Conservation (phyloP, 2,113 vertebrate genomes). For the Perca flavescens region DNA sequence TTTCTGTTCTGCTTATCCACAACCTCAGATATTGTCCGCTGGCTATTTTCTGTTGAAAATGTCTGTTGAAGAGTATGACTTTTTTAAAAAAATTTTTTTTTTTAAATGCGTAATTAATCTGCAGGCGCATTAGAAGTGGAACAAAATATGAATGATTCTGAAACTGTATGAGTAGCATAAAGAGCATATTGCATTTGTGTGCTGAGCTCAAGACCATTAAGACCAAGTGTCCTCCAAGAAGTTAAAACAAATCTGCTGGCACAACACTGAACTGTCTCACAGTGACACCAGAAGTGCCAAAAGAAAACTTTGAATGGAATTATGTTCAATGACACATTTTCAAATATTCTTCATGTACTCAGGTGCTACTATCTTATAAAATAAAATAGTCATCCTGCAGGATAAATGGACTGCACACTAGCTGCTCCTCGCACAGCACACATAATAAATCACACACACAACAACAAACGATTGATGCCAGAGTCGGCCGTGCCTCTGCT, state of each 20-base stretch:
- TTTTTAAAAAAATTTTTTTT: no score
- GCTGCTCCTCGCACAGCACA: constrained; percentile 45
- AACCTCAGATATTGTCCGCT: constrained; percentile 5
- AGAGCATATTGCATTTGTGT: neutral
- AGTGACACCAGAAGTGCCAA: neutral
- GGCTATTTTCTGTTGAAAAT: neutral
- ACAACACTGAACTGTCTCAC: neutral
- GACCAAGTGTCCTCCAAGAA: neutral
- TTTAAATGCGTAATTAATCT: neutral
- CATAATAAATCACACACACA: constrained; percentile 43
- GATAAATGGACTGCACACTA: constrained; percentile 64
- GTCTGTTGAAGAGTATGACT: no score
- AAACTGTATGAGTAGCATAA: neutral
- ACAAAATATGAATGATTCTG: neutral
- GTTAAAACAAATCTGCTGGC: neutral
- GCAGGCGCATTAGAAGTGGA: neutral
- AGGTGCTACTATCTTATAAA: constrained; percentile 28
- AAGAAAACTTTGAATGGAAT: constrained; percentile 32
- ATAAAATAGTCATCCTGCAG: constrained; percentile 12
- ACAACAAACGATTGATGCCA: constrained; percentile 24
- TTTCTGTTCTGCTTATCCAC: constrained; percentile 22
- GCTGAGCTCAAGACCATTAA: neutral
- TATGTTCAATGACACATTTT: neutral
- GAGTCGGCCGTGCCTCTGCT: constrained; percentile 73
- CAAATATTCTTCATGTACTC: neutral